phyloP scores from a whole-genome alignment of 2,797 vertebrate genomes.

The Rhyacichthys aspro region DNA sequence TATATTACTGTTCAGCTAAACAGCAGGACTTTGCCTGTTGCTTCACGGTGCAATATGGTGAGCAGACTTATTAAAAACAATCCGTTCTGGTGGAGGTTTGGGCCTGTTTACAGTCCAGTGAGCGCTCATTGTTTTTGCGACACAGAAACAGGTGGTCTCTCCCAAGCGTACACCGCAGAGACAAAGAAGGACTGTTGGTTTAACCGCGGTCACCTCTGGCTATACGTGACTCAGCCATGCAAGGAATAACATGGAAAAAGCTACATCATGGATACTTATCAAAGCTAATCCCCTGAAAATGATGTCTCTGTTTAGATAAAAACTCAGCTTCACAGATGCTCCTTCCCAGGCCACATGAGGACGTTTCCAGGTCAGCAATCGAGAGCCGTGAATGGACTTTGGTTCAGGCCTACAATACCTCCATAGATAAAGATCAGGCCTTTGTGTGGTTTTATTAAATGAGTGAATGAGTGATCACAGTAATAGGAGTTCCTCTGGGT shows the following conservation, averaged over 20 bases:
- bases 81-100: constrained; percentile 14
- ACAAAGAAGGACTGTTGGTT: constrained; percentile 48
- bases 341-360: constrained; percentile 30
- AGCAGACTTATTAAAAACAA: constrained; percentile 25
- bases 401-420: constrained; percentile 25
- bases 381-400: constrained; percentile 22
- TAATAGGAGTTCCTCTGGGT: constrained; percentile 23
- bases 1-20: constrained; percentile 8
- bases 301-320: constrained; percentile 18
- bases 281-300: constrained; percentile 32
- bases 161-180: constrained; percentile 29
- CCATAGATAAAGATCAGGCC: constrained; percentile 39
- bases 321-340: constrained; percentile 12
- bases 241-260: constrained; percentile 36
- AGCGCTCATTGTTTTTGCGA: constrained; percentile 53
- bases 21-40: constrained; percentile 1
- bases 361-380: constrained; percentile 39
- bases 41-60: constrained; percentile 5
- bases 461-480: constrained; percentile 8
- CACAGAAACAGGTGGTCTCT: constrained; percentile 58
- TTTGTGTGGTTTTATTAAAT: constrained; percentile 43
- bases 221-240: constrained; percentile 35
- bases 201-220: constrained; percentile 39
- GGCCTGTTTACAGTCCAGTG: constrained; percentile 50
- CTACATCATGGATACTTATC: constrained; percentile 22